Evolutionary conservation across 2,888 invertebrate genomes (phyloP).

Genomic region (Callinectes sapidus): DNA sequence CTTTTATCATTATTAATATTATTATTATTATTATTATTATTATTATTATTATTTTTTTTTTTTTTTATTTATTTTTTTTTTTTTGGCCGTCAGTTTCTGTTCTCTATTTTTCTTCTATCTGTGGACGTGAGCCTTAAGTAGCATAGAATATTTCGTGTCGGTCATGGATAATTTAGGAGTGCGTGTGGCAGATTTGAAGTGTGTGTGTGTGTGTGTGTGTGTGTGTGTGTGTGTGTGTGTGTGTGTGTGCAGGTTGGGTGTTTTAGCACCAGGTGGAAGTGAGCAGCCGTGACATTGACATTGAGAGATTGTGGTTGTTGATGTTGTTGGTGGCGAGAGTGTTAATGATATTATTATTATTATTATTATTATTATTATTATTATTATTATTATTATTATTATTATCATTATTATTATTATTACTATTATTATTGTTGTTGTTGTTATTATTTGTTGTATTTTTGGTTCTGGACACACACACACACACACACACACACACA

Average conservation of each 20-base stretch:
- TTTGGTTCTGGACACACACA: no score
- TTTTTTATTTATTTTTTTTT: no score
- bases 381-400: no score
- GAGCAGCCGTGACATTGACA: no score
- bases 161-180: not conserved
- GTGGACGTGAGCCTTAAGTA: not conserved
- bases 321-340: not conserved
- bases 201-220: no score
- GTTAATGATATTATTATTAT: not conserved
- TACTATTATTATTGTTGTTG: not conserved
- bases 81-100: not conserved
- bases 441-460: not conserved
- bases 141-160: not conserved
- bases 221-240: no score
- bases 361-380: not conserved
- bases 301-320: no score
- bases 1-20: no score
- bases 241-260: not conserved
- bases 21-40: no score
- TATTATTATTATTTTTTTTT: no score
- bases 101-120: not conserved
- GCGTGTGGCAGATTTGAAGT: not conserved
- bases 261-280: not conserved
- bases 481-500: no score
- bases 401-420: not conserved